Conservation (phyloP, 2,113 vertebrate genomes). For the Campylomormyrus tamandua region DNA sequence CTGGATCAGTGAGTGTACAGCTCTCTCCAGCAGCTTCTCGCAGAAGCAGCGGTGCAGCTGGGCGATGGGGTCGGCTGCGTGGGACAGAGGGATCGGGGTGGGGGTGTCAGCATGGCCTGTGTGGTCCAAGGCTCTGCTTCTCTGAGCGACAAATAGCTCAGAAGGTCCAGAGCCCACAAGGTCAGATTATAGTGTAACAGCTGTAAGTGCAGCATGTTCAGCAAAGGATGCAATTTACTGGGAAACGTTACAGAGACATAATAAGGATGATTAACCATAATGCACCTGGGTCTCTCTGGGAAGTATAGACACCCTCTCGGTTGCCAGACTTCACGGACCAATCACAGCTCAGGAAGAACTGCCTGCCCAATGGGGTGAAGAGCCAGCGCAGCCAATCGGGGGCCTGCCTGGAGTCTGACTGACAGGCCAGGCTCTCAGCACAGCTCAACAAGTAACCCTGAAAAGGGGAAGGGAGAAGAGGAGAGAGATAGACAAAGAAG, state of each 20-base stretch:
- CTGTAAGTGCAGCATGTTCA: background rate
- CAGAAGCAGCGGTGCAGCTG: slow-evolving; percentile 93
- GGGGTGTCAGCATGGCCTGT: background rate
- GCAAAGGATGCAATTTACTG: background rate
- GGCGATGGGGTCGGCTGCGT: slow-evolving; percentile 80
- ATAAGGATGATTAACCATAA: background rate
- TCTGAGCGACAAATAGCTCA: background rate
- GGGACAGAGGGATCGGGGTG: background rate
- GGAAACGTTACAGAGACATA: background rate
- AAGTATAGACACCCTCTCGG: slow-evolving; percentile 77
- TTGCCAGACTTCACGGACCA: slow-evolving; percentile 81
- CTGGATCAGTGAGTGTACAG: slow-evolving; percentile 82
- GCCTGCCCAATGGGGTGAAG: slow-evolving; percentile 83
- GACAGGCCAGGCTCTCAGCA: slow-evolving; percentile 66
- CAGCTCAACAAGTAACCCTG: slow-evolving; percentile 85
- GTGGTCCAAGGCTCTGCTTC: background rate
- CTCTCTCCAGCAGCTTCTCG: slow-evolving; percentile 83
- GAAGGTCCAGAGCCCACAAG: background rate
- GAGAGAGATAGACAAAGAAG: background rate
- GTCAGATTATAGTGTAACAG: background rate
- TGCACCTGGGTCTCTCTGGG: slow-evolving; percentile 77
- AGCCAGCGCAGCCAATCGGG: slow-evolving; percentile 85
- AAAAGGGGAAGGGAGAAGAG: slow-evolving; percentile 7
- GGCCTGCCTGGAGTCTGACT: slow-evolving; percentile 67
- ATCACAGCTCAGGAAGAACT: slow-evolving; percentile 90